phyloP scores from a whole-genome alignment of 2,797 vertebrate genomes.

The Atherinosoma microstoma region DNA sequence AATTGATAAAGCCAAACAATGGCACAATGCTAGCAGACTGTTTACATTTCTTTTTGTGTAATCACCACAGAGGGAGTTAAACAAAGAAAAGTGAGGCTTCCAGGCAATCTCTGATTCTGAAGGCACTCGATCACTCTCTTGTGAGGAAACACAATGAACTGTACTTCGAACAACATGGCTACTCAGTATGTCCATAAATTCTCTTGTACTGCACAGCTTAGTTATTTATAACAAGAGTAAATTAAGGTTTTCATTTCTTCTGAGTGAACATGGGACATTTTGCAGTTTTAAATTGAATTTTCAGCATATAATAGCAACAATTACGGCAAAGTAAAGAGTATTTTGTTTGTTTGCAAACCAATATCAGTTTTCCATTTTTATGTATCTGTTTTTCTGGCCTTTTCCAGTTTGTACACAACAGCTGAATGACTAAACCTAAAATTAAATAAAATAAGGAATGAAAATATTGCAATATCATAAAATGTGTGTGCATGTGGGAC shows the following conservation, averaged over 20 bases:
- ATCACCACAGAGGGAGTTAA: conserved; percentile 73
- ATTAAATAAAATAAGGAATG: too few species aligned
- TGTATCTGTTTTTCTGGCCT: not conserved
- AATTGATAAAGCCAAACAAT: conserved; percentile 83
- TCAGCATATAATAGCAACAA: not conserved
- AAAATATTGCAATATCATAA: too few species aligned
- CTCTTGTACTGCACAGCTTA: not conserved
- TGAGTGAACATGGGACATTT: not conserved
- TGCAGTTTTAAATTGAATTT: not conserved
- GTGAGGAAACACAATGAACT: conserved; percentile 51
- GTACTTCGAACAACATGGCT: conserved; percentile 30
- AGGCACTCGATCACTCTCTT: conserved; percentile 40
- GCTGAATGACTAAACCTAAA: too few species aligned
- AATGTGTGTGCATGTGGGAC: too few species aligned
- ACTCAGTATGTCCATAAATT: conserved; percentile 31
- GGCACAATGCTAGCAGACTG: conserved; percentile 68
- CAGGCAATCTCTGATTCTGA: conserved; percentile 61
- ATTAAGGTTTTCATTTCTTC: conserved; percentile 10
- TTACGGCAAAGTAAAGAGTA: not conserved
- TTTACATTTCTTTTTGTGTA: conserved; percentile 79
- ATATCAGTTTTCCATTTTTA: not conserved
- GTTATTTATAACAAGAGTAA: conserved; percentile 20
- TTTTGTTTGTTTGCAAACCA: not conserved
- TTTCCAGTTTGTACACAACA: too few species aligned
- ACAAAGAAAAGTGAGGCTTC: conserved; percentile 74